A percentile compares a stretch with the other conserved stretches of the same genome.
Conservation (phyloP, 1,140 invertebrate species). For the Cryptotermes secundus region DNA sequence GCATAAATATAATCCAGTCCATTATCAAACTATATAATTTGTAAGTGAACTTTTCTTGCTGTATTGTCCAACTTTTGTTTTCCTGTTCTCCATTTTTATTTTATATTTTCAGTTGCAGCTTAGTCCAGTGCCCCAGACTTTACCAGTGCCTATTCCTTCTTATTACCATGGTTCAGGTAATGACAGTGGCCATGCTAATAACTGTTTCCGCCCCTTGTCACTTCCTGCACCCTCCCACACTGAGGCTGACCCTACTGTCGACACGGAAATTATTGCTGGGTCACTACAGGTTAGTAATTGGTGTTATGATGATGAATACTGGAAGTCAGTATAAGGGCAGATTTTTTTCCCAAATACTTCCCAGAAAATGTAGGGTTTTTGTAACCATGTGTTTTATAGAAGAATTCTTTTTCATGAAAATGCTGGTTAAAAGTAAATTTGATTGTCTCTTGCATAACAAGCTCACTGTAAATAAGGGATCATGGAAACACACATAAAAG, state of each 20-base stretch:
- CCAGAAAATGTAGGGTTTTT: no score
- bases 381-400: no score
- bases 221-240: constrained; percentile 29
- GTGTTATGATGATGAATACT: not conserved
- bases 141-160: constrained; percentile 26
- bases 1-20: not conserved
- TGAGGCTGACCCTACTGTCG: not conserved
- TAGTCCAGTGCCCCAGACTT: constrained; percentile 25
- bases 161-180: not conserved
- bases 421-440: no score
- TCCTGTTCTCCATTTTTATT: constrained; percentile 8
- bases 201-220: constrained; percentile 23
- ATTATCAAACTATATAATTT: not conserved
- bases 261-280: not conserved
- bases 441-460: no score
- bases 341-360: no score
- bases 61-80: not conserved
- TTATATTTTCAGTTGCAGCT: constrained; percentile 30
- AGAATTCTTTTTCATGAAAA: no score
- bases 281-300: constrained; percentile 23
- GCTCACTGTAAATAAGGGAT: no score
- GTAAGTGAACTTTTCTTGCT: not conserved
- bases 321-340: not conserved
- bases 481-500: no score
- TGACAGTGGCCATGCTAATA: constrained; percentile 20